Evolutionary conservation across 2,797 vertebrate genomes (phyloP).

Genomic region (Gymnothorax reevesii): DNA sequence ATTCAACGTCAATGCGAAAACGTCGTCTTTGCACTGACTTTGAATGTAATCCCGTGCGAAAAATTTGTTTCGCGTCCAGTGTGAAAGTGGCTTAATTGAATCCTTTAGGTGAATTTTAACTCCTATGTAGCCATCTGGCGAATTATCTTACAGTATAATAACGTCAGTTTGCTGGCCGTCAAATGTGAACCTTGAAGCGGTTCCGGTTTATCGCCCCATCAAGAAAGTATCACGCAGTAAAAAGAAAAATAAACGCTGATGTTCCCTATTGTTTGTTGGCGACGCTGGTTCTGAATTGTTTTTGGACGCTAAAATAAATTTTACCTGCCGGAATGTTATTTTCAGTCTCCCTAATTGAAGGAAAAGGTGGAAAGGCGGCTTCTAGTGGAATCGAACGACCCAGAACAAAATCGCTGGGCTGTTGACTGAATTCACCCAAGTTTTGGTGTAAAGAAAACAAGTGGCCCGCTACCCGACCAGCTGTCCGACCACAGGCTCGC

Average conservation of each 20-base stretch:
- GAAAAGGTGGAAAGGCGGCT: not conserved
- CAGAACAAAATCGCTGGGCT: not conserved
- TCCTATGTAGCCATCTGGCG: not conserved
- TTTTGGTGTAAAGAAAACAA: slow-evolving; percentile 8
- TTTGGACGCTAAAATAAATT: not conserved
- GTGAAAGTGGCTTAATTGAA: not conserved
- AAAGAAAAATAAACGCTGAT: not conserved
- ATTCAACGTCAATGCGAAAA: no score
- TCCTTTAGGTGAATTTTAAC: not conserved
- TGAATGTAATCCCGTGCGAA: no score
- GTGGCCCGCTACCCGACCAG: not conserved
- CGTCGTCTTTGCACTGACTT: no score
- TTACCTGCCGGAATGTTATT: not conserved
- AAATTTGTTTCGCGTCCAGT: no score
- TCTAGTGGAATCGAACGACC: not conserved
- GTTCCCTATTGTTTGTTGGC: slow-evolving; percentile 14
- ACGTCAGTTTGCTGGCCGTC: not conserved
- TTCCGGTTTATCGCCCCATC: not conserved
- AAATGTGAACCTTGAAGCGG: not conserved
- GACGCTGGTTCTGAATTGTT: not conserved
- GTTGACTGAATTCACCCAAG: not conserved
- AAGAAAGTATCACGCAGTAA: slow-evolving; percentile 21
- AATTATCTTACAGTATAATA: not conserved
- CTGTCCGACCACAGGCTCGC: not conserved
- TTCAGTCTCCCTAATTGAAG: not conserved